Conservation (phyloP, 2,113 vertebrate genomes). For the human (Homo sapiens) region GRCh38 chr1:49172501-49173000, state of each 20-base stretch:
- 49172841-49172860: background rate
- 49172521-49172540: background rate
- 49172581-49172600: background rate
- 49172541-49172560: background rate
- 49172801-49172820: background rate
- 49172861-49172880: too few relatives aligned
- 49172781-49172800: background rate
- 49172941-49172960: too few relatives aligned
- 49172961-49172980: too few relatives aligned
- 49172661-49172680: background rate
- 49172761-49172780: background rate
- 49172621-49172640: background rate
- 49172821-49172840: background rate
- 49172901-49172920: too few relatives aligned
- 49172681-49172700: background rate
- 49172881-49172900: too few relatives aligned
- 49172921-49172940: too few relatives aligned
- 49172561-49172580: background rate
- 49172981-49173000: too few relatives aligned
- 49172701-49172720: background rate
- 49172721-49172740: background rate
- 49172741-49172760: background rate
- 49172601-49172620: background rate
- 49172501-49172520: background rate
- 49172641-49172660: background rate